Conservation (phyloP, 2,113 vertebrate species). For the Mobula birostris region DNA sequence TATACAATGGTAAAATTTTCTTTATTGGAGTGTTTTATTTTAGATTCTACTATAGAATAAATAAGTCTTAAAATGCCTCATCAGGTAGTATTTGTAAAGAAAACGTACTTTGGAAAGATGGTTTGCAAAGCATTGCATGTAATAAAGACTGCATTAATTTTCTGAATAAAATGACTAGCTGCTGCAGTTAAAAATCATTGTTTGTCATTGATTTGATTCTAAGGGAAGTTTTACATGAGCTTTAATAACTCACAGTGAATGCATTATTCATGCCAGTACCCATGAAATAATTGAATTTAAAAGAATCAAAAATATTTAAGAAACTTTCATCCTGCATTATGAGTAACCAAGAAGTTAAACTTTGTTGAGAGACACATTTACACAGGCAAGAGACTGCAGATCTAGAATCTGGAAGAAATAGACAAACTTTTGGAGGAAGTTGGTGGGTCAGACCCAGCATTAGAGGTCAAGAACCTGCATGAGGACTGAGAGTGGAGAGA, state of each 20-base stretch:
- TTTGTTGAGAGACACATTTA: not conserved
- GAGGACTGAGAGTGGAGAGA: too few species aligned
- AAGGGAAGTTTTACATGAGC: not conserved
- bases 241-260: not conserved
- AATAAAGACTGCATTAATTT: not conserved
- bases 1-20: not conserved
- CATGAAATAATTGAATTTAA: not conserved
- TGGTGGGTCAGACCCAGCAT: too few species aligned
- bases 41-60: not conserved
- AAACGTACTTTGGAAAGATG: not conserved
- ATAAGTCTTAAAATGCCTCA: not conserved
- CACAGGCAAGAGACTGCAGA: too few species aligned
- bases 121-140: not conserved
- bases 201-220: not conserved
- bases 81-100: not conserved
- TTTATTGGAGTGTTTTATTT: not conserved
- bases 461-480: too few species aligned
- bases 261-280: not conserved
- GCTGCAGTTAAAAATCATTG: too few species aligned
- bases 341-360: not conserved
- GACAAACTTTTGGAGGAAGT: too few species aligned
- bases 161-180: not conserved
- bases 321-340: not conserved
- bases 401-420: too few species aligned
- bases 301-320: not conserved